Base-by-base conservation (phyloP, 2,888 invertebrate species). In the Micropterix aruncella region DNA sequence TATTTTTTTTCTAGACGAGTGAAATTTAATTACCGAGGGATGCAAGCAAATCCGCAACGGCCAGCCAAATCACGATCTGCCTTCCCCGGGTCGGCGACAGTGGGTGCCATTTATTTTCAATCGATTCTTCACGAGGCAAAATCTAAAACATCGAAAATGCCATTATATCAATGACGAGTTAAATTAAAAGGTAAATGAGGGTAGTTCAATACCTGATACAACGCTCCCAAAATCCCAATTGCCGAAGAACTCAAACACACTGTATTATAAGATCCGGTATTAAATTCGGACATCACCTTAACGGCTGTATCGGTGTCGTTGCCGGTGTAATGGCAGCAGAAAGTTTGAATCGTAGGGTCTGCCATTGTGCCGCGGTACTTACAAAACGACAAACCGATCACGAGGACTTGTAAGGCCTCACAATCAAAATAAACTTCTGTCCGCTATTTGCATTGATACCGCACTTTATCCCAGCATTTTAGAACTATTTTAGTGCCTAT, bases 121-220 rank as follows among this genome's bases (percentile, higher is more conserved):
- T 65, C 37, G 66, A 62, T 48, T 70, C 63, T 52, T 75, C 66
- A 51, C 77, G 65, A 16, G 83, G 83, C 52, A 80, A 65, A 51
- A 85, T 75, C 83, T 84, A 54, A 18, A 58, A 64, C n/a, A n/a
- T n/a, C n/a, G n/a, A n/a, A n/a, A 50, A 39, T 44, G 37, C 44
- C 46, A 16, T 16, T 14, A 19, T 36, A 37, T 15, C 44, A 44
- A 37, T 42, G 40, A 19, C 15, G 14, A n/a, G n/a, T n/a, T n/a
- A n/a, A n/a, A n/a, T n/a, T n/a, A n/a, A n/a, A n/a, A n/a, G n/a
- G n/a, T n/a, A n/a, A n/a, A n/a, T n/a, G n/a, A n/a, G n/a, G n/a
- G n/a, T n/a, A n/a, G n/a, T n/a, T n/a, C n/a, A n/a, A n/a, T 66
- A 84, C 86, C 79, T 87, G 87, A 64, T 84, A 87, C 38, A 80